Conservation (phyloP, 2,888 invertebrate species). For the Acanthoscelides obtectus region DNA sequence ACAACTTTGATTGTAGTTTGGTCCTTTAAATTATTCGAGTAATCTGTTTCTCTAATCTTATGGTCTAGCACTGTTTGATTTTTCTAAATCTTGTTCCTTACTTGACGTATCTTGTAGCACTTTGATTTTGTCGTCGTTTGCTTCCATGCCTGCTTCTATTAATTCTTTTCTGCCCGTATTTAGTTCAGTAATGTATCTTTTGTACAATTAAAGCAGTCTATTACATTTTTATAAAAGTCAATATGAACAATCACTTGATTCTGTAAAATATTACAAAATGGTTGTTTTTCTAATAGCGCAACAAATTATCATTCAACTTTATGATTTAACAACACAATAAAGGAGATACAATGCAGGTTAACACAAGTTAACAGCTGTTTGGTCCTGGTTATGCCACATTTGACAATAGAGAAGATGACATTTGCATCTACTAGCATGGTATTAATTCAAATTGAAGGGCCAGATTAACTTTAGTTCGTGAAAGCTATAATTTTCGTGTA, state of each 20-base stretch:
- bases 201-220: background rate
- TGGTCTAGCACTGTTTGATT: too few species aligned
- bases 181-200: too few species aligned
- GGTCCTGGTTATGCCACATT: background rate
- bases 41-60: background rate
- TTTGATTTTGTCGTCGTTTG: background rate
- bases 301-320: too few species aligned
- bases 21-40: background rate
- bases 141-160: background rate
- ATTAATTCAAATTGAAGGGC: too few species aligned
- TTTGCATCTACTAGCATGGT: too few species aligned
- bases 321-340: background rate
- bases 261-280: background rate
- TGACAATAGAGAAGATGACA: background rate
- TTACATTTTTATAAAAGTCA: background rate
- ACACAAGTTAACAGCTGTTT: background rate
- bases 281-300: background rate
- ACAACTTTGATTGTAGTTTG: background rate
- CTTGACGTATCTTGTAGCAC: too few species aligned
- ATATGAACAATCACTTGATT: background rate
- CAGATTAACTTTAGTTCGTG: too few species aligned
- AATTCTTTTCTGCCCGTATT: background rate
- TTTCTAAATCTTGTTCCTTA: too few species aligned
- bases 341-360: background rate
- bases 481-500: too few species aligned